Conservation (phyloP, 2,888 invertebrate species). For the Hesperia comma region DNA sequence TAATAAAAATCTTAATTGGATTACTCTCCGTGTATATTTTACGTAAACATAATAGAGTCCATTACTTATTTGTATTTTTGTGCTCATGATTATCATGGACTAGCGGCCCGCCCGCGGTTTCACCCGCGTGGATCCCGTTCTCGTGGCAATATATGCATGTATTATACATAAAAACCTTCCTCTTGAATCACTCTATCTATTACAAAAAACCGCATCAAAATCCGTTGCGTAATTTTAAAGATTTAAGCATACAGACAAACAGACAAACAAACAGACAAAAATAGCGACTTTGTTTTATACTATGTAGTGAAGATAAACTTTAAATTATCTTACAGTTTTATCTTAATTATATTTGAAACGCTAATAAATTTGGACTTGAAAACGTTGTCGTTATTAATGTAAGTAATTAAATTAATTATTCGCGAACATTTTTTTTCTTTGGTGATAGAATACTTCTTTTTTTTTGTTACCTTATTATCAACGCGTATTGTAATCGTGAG, state of each 20-base stretch:
- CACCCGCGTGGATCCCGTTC: too few relatives aligned
- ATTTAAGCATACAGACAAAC: too few relatives aligned
- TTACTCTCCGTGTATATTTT: not conserved
- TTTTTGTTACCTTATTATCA: too few relatives aligned
- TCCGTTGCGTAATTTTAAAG: too few relatives aligned
- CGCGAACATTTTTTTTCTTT: not conserved
- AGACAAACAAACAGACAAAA: too few relatives aligned
- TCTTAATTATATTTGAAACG: conserved; percentile 8
- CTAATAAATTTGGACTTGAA: conserved; percentile 7
- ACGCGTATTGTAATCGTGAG: too few relatives aligned
- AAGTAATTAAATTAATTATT: not conserved
- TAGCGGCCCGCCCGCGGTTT: too few relatives aligned
- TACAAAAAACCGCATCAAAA: too few relatives aligned
- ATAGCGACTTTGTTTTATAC: too few relatives aligned
- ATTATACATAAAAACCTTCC: too few relatives aligned
- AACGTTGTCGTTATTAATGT: not conserved
- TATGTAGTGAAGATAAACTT: conserved; percentile 11
- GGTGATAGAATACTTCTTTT: not conserved
- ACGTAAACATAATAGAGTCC: conserved; percentile 9
- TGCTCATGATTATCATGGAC: conserved; percentile 1
- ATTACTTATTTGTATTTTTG: not conserved
- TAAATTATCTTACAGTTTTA: not conserved
- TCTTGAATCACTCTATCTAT: too few relatives aligned
- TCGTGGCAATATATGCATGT: too few relatives aligned
- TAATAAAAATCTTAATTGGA: conserved; percentile 15